A percentile compares a stretch with the other conserved stretches of the same genome.
Evolutionary conservation across 2,888 invertebrate species (phyloP).

Genomic region (Slavum lentiscoides): DNA sequence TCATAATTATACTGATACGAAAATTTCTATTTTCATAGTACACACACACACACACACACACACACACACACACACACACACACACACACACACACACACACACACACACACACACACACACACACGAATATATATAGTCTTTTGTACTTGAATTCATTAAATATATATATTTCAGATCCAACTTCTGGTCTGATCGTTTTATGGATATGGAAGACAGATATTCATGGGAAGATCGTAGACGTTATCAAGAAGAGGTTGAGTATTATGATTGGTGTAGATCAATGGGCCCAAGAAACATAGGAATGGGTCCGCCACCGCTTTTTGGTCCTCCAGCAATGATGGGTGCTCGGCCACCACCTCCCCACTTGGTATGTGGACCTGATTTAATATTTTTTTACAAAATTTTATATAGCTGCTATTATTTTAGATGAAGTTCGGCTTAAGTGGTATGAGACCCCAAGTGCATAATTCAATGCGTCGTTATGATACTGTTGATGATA

Average conservation of each 20-base stretch:
- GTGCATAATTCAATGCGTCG: conserved; percentile 62
- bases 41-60: too few relatives aligned
- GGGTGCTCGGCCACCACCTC: conserved; percentile 60
- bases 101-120: too few relatives aligned
- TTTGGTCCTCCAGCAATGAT: conserved; percentile 59
- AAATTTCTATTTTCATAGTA: neutral
- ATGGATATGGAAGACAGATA: conserved; percentile 81
- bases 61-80: too few relatives aligned
- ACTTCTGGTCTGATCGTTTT: conserved; percentile 58
- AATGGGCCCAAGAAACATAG: conserved; percentile 57
- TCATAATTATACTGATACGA: conserved; percentile 14
- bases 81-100: too few relatives aligned
- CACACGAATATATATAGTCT: too few relatives aligned
- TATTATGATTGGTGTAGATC: conserved; percentile 74
- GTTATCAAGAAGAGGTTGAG: conserved; percentile 74
- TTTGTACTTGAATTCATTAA: neutral
- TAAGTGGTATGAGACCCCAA: conserved; percentile 62
- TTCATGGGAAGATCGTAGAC: conserved; percentile 85
- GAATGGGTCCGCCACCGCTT: conserved; percentile 53
- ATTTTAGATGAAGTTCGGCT: conserved; percentile 55
- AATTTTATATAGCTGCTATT: neutral
- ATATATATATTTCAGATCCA: conserved; percentile 40
- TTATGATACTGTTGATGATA: conserved; percentile 92
- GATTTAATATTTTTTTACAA: neutral
- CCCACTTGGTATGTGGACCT: conserved; percentile 31